Conservation (phyloP, 2,113 vertebrate species). For the Bostrychus sinensis region DNA sequence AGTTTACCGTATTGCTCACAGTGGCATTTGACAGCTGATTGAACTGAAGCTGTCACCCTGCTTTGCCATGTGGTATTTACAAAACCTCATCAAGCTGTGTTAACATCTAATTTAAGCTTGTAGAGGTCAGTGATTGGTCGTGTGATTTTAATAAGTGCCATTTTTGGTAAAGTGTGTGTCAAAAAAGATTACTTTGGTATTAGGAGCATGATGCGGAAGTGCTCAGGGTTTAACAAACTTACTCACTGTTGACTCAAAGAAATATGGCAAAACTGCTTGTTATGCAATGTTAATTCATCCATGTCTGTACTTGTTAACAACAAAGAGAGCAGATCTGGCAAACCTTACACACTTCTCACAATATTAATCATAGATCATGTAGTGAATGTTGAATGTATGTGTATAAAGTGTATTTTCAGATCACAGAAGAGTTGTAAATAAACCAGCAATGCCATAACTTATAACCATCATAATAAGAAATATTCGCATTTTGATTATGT, state of each 20-base stretch:
- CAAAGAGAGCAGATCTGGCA: background rate
- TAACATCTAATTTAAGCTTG: slow-evolving; percentile 4
- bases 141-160: slow-evolving; percentile 1
- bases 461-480: background rate
- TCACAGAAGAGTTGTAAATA: background rate
- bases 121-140: background rate
- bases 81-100: slow-evolving; percentile 19
- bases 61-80: slow-evolving; percentile 26
- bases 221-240: background rate
- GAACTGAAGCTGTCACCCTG: background rate
- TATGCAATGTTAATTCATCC: background rate
- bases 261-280: background rate
- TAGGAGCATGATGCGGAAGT: background rate
- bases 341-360: background rate
- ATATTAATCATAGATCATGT: background rate
- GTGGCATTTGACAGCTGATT: background rate
- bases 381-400: too few species aligned
- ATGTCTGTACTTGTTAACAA: background rate
- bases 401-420: background rate
- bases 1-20: slow-evolving; percentile 22
- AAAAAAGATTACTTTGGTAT: background rate
- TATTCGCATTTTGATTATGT: too few species aligned
- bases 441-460: slow-evolving; percentile 2
- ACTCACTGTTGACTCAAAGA: background rate
- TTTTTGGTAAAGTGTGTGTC: background rate